Conservation (phyloP, 2,888 invertebrate species). For the Amphipoea lucens region DNA sequence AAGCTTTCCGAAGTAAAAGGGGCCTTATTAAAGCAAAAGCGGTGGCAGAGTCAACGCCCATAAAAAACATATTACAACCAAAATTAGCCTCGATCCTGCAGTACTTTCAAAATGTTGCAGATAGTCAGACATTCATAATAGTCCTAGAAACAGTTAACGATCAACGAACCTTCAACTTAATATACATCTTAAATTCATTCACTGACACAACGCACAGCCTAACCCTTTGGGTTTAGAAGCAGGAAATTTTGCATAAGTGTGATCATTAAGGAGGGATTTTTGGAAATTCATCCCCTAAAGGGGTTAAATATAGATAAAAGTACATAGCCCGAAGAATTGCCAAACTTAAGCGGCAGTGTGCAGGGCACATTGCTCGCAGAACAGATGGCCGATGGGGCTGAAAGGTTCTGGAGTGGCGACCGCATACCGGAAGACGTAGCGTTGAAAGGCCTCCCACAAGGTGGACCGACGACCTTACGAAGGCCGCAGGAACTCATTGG, state of each 20-base stretch:
- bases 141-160: not conserved
- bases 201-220: not conserved
- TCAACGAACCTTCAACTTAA: not conserved
- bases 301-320: too few relatives aligned
- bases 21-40: not conserved
- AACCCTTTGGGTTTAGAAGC: not conserved
- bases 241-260: not conserved
- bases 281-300: not conserved
- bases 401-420: too few relatives aligned
- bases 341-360: too few relatives aligned
- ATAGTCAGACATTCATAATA: too few relatives aligned
- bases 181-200: not conserved
- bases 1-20: not conserved
- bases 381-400: too few relatives aligned
- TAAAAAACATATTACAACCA: not conserved
- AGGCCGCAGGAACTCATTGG: too few relatives aligned
- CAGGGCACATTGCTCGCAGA: too few relatives aligned
- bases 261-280: not conserved
- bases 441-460: too few relatives aligned
- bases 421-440: too few relatives aligned
- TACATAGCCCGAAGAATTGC: too few relatives aligned
- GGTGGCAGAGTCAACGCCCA: not conserved
- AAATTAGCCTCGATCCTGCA: not conserved
- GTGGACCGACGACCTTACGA: too few relatives aligned
- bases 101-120: not conserved